Base-by-base conservation (phyloP, 2,113 vertebrate species). In the Anhinga rufa region DNA sequence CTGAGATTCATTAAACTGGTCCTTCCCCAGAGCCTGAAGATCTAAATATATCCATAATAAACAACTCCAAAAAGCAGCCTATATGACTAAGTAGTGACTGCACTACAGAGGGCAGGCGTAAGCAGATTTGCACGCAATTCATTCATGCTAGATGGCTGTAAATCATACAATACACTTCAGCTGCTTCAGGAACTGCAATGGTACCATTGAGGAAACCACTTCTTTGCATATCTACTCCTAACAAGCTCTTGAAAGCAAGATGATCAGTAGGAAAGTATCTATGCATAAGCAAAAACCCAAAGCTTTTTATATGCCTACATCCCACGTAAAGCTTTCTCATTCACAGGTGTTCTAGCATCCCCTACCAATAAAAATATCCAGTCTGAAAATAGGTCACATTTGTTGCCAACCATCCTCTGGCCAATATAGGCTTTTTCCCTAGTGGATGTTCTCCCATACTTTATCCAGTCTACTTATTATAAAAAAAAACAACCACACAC, bases 81-180 rank as follows among this genome's bases (percentile, higher is more conserved):
- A 69, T 81, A 94, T 85, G 89, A 97, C 86, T 94, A 97, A 95
- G 86, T 74, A 97, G 60, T 72, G 86, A 90, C 88, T 97, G 93
- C 93, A 92, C 94, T 95, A 97, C 84, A 97, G 96, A 97, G 95
- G 93, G 96, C 94, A 95, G 93, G 93, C 81, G 44, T 97, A 97
- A 97, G 93, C 97, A 97, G 79, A 96, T 97, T 95, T 93, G 71
- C 82, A 92, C 51, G 92, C 82, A 94, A 91, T 96, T 97, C 94
- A 97, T 97, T 93, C 93, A 97, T 95, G 83, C 88, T 96, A 78
- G 76, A 92, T 80, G 48, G 74, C 82, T 94, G 71, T 44, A 97
- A 95, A 90, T 66, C 79, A 93, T 52, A 92, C 51, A 88, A 44
- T 36, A 86, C 55, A 25, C 48, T 90, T 92, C 75, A 93, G 74